Evolutionary conservation across 35 echinoderm and acorn worm species (phyloP).

Genomic region (Chiridota heheva): DNA sequence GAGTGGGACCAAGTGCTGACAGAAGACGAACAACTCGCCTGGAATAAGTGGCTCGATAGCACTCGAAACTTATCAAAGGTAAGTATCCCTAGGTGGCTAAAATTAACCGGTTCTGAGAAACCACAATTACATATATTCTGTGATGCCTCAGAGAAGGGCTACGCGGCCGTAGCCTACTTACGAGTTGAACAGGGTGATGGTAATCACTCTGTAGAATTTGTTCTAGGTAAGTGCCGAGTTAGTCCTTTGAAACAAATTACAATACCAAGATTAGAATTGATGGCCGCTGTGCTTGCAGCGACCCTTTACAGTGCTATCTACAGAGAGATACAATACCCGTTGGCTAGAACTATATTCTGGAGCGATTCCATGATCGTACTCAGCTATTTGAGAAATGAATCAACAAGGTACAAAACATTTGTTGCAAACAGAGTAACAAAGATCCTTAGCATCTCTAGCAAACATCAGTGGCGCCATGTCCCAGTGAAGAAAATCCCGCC

Average conservation of each 20-base stretch:
- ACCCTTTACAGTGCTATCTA: slow-evolving; percentile 32
- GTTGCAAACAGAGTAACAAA: slow-evolving; percentile 41
- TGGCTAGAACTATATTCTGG: slow-evolving; percentile 15
- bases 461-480: slow-evolving; percentile 42
- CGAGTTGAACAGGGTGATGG: background rate
- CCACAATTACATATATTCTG: slow-evolving; percentile 34
- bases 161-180: slow-evolving; percentile 38
- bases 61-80: slow-evolving; percentile 8
- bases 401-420: slow-evolving; percentile 40
- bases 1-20: slow-evolving; percentile 45
- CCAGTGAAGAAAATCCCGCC: slow-evolving; percentile 31
- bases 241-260: slow-evolving; percentile 4
- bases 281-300: slow-evolving; percentile 16
- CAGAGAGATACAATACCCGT: background rate
- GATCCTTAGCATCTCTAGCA: slow-evolving; percentile 8
- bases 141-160: slow-evolving; percentile 48
- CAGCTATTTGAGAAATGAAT: slow-evolving; percentile 27
- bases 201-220: background rate
- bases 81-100: slow-evolving; percentile 27
- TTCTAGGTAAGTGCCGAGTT: slow-evolving; percentile 24
- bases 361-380: slow-evolving; percentile 50
- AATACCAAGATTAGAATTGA: slow-evolving; percentile 39
- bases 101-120: background rate
- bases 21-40: background rate
- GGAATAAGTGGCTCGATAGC: slow-evolving; percentile 37